Percentiles rank a stretch among this genome's conserved stretches.
Evolutionary conservation across 2,888 invertebrate genomes (phyloP).

Genomic region (Congeria kusceri): DNA sequence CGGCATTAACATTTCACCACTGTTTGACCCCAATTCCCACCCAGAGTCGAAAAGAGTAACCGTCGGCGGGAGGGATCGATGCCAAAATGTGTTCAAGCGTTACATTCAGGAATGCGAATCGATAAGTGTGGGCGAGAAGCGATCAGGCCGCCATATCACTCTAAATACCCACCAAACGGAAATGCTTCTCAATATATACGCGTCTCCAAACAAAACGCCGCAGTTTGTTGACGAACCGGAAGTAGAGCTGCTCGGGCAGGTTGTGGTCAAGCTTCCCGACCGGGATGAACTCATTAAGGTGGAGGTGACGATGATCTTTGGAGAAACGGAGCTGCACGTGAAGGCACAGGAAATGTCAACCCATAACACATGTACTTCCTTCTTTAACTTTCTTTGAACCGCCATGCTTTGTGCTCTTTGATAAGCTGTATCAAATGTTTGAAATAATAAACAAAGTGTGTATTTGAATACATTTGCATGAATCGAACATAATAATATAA

Average conservation of each 20-base stretch:
- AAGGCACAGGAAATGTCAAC: constrained; percentile 62
- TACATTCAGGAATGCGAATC: constrained; percentile 60
- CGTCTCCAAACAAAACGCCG: constrained; percentile 57
- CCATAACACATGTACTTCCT: constrained; percentile 56
- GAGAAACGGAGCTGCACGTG: constrained; percentile 69
- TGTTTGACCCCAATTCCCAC: constrained; percentile 35
- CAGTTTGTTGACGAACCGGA: constrained; percentile 65
- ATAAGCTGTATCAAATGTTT: no score
- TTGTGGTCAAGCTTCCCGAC: constrained; percentile 65
- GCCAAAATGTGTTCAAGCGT: constrained; percentile 64
- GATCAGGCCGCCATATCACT: constrained; percentile 63
- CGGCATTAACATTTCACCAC: constrained; percentile 42
- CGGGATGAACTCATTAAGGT: constrained; percentile 58
- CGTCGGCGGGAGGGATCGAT: constrained; percentile 49
- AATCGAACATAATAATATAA: no score
- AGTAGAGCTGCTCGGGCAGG: constrained; percentile 63
- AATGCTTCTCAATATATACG: constrained; percentile 68
- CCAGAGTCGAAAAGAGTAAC: constrained; percentile 39
- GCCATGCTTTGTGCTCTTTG: no score
- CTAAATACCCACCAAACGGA: constrained; percentile 62
- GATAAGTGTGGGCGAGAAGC: constrained; percentile 58
- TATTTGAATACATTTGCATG: no score
- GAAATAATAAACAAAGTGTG: no score
- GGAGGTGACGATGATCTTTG: constrained; percentile 71
- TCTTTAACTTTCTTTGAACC: constrained; percentile 65